Percentiles rank a stretch among this genome's conserved stretches.
phyloP scores from a whole-genome alignment of 2,888 invertebrate genomes.

The Ecdyonurus torrentis region DNA sequence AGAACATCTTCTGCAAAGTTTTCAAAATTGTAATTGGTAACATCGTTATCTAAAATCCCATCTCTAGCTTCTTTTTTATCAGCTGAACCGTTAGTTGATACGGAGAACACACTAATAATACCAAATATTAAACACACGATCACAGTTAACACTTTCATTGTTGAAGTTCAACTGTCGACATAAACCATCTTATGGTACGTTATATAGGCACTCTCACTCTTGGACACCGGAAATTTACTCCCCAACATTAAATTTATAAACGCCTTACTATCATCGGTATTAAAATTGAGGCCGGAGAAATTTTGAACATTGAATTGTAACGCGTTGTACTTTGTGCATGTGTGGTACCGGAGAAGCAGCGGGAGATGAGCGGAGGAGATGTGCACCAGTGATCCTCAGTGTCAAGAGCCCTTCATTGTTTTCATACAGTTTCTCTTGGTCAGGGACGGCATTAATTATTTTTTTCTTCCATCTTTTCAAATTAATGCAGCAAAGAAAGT shows the following conservation, averaged over 20 bases:
- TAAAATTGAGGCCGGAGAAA: neutral
- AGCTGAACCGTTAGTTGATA: neutral
- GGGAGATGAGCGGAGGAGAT: neutral
- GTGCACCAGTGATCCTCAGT: neutral
- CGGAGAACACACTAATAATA: neutral
- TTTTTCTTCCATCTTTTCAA: neutral
- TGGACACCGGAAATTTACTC: neutral
- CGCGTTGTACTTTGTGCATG: no score
- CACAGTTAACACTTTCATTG: neutral
- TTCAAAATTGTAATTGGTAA: neutral
- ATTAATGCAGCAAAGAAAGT: neutral
- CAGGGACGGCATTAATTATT: neutral
- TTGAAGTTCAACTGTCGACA: neutral
- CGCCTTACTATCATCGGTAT: neutral
- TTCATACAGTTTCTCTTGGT: neutral
- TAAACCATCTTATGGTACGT: neutral
- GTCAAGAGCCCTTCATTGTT: neutral
- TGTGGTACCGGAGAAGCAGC: neutral
- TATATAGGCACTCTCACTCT: neutral
- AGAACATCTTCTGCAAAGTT: neutral
- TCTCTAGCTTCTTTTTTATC: slow-evolving; percentile 1
- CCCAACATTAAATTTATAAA: neutral
- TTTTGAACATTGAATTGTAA: neutral
- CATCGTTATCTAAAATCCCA: neutral
- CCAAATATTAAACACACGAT: neutral